These are phyloP conservation scores for Leucopternis melanops DNA, from an alignment of 2,113 vertebrate genomes.

Conservation along the genomic window DNA sequence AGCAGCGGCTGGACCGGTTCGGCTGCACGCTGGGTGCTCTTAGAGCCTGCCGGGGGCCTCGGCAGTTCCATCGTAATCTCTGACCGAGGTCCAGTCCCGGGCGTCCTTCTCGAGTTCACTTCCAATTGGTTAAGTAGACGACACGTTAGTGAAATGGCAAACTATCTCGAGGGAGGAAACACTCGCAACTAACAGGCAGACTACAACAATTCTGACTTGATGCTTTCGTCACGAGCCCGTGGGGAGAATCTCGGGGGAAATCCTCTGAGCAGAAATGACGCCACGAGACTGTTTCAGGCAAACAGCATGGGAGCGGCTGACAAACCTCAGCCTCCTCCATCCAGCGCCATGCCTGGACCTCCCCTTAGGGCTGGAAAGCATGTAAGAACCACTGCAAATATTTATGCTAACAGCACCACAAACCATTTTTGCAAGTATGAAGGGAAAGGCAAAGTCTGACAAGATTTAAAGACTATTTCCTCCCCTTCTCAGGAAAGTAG, in stretches of 20 bases:
- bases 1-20: background rate
- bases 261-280: background rate
- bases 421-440: background rate
- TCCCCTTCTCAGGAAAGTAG: background rate
- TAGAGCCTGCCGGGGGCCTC: background rate
- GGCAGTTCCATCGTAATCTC: background rate
- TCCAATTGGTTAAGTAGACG: background rate
- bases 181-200: background rate
- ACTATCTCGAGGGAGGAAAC: background rate
- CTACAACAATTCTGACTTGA: background rate
- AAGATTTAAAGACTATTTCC: background rate
- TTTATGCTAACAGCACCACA: background rate
- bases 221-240: background rate
- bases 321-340: background rate
- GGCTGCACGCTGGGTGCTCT: background rate
- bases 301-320: background rate
- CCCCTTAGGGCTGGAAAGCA: background rate
- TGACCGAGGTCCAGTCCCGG: background rate
- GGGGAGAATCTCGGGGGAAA: background rate
- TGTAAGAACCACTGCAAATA: background rate
- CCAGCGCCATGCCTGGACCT: background rate
- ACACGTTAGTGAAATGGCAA: background rate
- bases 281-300: background rate
- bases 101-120: background rate
- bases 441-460: background rate